Evolutionary conservation across 2,113 vertebrate genomes (phyloP).

Genomic region (Amphiprion percula): DNA sequence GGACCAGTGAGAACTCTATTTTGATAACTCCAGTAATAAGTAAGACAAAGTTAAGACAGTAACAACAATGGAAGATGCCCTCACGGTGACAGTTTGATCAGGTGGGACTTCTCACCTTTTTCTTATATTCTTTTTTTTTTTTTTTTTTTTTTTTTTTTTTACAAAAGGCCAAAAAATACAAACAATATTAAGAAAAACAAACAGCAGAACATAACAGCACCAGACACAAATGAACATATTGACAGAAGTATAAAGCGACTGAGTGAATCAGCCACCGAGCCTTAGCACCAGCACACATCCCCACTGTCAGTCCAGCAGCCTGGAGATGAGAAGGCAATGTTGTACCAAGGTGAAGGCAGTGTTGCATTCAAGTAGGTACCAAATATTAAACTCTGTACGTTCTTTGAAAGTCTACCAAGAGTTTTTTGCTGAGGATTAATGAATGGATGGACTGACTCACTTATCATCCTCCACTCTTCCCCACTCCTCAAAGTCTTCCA

Average conservation of each 20-base stretch:
- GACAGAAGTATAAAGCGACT: slow-evolving; percentile 75
- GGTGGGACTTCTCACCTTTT: slow-evolving; percentile 47
- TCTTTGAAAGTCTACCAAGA: slow-evolving; percentile 36
- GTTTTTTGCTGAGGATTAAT: slow-evolving; percentile 28
- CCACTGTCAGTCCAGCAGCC: slow-evolving; percentile 57
- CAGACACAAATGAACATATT: slow-evolving; percentile 82
- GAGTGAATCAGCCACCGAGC: slow-evolving; percentile 66
- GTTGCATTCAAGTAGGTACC: slow-evolving; percentile 73
- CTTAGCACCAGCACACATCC: slow-evolving; percentile 82
- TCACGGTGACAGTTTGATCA: slow-evolving; percentile 67
- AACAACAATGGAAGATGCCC: slow-evolving; percentile 62
- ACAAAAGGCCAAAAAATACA: slow-evolving; percentile 77
- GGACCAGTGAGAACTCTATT: slow-evolving; percentile 52
- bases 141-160: background rate
- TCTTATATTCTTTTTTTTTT: slow-evolving; percentile 59
- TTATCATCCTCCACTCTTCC: slow-evolving; percentile 70
- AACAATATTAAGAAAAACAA: slow-evolving; percentile 77
- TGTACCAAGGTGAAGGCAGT: slow-evolving; percentile 74
- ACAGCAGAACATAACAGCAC: slow-evolving; percentile 81
- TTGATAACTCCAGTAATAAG: slow-evolving; percentile 53
- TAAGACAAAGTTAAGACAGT: slow-evolving; percentile 61
- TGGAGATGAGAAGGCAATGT: slow-evolving; percentile 77
- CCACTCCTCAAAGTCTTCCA: slow-evolving; percentile 69
- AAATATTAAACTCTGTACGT: slow-evolving; percentile 61
- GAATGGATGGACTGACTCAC: slow-evolving; percentile 50